Percentiles rank a stretch among this genome's conserved stretches.
These are phyloP conservation scores for Thalassaphorura encarpata DNA, from an alignment of 1,140 invertebrate species.

Conservation along the genomic window DNA sequence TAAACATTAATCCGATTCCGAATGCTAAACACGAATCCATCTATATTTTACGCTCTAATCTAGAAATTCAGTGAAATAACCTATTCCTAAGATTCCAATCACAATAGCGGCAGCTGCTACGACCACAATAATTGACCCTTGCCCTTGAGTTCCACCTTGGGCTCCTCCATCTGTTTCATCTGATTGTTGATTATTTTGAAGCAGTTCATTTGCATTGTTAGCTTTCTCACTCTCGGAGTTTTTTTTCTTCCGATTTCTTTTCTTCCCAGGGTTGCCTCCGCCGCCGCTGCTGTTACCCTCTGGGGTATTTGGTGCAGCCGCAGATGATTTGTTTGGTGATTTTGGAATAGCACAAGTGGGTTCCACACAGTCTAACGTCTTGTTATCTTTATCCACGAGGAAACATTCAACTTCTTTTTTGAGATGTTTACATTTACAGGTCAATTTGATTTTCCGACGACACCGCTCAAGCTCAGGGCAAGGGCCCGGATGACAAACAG, in stretches of 20 bases:
- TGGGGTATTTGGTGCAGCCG: too few species aligned
- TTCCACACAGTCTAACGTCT: conserved; percentile 20
- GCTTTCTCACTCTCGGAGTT: conserved; percentile 19
- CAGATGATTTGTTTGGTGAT: too few species aligned
- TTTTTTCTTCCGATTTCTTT: conserved; percentile 21
- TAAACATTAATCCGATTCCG: too few species aligned
- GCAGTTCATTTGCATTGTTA: not conserved
- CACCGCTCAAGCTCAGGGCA: conserved; percentile 58
- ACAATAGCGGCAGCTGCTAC: not conserved
- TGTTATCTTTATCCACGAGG: conserved; percentile 15
- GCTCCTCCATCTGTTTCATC: too few species aligned
- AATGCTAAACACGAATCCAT: too few species aligned
- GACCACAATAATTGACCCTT: not conserved
- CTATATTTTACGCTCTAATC: too few species aligned
- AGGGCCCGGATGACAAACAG: conserved; percentile 61
- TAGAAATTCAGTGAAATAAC: too few species aligned
- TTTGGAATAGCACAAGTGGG: conserved; percentile 11
- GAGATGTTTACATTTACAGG: conserved; percentile 65
- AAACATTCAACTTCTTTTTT: conserved; percentile 64
- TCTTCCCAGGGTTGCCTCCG: conserved; percentile 8
- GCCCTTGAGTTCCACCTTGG: not conserved
- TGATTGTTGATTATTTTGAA: too few species aligned
- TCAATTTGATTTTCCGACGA: conserved; percentile 64
- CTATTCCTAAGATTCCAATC: too few species aligned
- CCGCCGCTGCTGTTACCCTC: too few species aligned